Percentiles rank a stretch among this genome's conserved stretches.
Conservation (phyloP, 2,797 vertebrate species). For the Amazonetta brasiliensis region DNA sequence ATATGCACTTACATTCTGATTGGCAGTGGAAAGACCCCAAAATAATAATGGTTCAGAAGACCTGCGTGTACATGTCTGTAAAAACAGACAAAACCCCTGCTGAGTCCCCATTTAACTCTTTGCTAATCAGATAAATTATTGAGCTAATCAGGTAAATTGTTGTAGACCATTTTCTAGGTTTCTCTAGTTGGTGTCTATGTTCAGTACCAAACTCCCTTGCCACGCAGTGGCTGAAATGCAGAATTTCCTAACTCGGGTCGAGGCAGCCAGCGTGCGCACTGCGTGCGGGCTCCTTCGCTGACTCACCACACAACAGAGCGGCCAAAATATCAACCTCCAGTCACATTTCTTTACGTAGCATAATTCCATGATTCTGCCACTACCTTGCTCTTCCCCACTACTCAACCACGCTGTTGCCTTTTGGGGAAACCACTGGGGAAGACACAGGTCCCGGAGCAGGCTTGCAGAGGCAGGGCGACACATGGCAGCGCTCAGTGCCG, state of each 20-base stretch:
- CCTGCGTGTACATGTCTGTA: background rate
- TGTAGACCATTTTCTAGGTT: background rate
- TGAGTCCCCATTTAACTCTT: background rate
- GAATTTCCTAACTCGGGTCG: background rate
- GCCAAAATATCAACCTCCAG: background rate
- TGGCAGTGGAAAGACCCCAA: background rate
- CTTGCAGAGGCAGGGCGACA: background rate
- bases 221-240: background rate
- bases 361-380: background rate
- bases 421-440: background rate
- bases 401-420: background rate
- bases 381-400: background rate
- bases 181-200: background rate
- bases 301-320: background rate
- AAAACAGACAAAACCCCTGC: background rate
- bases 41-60: background rate
- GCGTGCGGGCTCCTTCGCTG: background rate
- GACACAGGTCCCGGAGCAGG: rapidly evolving
- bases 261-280: background rate
- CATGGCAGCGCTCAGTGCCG: background rate
- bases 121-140: background rate
- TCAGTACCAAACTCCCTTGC: background rate
- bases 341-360: background rate
- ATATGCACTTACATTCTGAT: background rate
- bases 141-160: too few relatives aligned